A percentile compares a stretch with the other conserved stretches of the same genome.
Evolutionary conservation across 2,113 vertebrate genomes (phyloP).

Genomic region (Cyprinus carpio): DNA sequence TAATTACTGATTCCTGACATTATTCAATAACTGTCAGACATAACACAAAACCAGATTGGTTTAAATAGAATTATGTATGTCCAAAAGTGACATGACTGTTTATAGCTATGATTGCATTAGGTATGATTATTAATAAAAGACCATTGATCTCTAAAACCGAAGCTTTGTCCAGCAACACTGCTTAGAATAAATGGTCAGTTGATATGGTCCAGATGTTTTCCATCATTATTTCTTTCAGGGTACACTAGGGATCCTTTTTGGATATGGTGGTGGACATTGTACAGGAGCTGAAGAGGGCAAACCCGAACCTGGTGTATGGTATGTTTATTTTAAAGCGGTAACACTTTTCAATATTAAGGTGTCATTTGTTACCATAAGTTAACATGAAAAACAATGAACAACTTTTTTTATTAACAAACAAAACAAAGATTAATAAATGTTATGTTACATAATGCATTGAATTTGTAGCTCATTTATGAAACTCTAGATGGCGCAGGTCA

Average conservation of each 20-base stretch:
- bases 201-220: not conserved
- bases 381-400: not conserved
- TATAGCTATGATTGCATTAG: not conserved
- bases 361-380: not conserved
- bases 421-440: not conserved
- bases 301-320: constrained; percentile 91
- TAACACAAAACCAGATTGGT: not conserved
- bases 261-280: constrained; percentile 91
- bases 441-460: not conserved
- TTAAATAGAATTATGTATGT: not conserved
- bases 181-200: not conserved
- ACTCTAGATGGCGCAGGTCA: not conserved
- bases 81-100: not conserved
- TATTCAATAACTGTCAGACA: not conserved
- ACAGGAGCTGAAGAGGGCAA: constrained; percentile 86
- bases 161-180: not conserved
- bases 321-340: constrained; percentile 52
- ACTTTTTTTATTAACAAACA: not conserved
- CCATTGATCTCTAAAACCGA: not conserved
- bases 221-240: constrained; percentile 61
- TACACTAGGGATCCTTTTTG: constrained; percentile 96
- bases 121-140: not conserved
- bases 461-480: not conserved
- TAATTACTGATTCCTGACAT: not conserved
- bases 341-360: not conserved